Conservation (phyloP, 2,797 vertebrate species). For the Brachyrhaphis roseni region DNA sequence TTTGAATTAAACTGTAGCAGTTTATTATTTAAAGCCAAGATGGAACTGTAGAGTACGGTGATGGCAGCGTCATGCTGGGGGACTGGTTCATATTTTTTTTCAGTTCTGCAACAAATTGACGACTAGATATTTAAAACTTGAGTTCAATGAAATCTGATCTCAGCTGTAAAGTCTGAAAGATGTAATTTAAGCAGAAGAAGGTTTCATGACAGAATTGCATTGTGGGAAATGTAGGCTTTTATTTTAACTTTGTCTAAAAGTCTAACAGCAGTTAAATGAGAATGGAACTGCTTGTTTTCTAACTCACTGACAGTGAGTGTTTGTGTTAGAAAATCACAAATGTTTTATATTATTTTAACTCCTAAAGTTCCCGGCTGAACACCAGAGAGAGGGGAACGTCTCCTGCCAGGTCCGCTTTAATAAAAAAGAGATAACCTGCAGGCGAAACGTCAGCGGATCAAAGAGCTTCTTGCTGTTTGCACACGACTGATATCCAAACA, state of each 20-base stretch:
- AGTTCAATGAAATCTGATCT: not conserved
- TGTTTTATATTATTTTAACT: not conserved
- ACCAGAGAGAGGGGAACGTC: too few relatives aligned
- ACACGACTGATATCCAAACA: slow-evolving; percentile 34
- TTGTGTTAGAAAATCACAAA: not conserved
- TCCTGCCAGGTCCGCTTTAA: not conserved
- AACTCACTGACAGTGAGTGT: not conserved
- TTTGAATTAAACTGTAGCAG: not conserved
- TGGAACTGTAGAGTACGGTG: not conserved
- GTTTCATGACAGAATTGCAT: not conserved
- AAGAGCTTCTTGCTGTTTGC: slow-evolving; percentile 49
- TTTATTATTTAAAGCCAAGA: not conserved
- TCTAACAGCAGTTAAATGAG: too few relatives aligned
- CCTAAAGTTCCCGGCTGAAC: not conserved
- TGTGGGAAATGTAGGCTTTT: slow-evolving; percentile 2
- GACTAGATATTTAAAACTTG: not conserved
- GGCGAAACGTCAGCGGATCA: slow-evolving; percentile 12
- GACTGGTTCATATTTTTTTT: not conserved
- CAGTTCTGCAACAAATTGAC: not conserved
- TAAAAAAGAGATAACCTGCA: not conserved
- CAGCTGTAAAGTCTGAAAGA: not conserved
- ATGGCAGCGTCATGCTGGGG: not conserved
- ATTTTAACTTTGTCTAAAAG: too few relatives aligned
- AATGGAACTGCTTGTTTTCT: not conserved
- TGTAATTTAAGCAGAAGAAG: too few relatives aligned